Percentiles rank a stretch among this genome's conserved stretches.
Evolutionary conservation across 2,113 vertebrate genomes (phyloP).

Genomic region (Sorex fumeus): DNA sequence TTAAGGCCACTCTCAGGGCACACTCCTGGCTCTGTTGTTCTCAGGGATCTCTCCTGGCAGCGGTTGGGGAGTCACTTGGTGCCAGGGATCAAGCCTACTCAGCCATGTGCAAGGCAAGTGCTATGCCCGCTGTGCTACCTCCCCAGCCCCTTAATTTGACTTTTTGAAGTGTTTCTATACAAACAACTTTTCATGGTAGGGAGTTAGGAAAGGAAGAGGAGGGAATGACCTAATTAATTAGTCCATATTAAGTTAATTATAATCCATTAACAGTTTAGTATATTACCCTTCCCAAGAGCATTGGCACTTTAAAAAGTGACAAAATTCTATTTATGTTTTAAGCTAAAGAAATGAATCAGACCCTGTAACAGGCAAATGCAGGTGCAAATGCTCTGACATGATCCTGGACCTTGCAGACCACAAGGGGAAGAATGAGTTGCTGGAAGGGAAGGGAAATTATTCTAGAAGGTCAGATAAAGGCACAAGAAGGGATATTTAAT

Average conservation of each 20-base stretch:
- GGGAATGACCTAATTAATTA: background rate
- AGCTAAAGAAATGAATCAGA: background rate
- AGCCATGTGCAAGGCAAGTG: too few species aligned
- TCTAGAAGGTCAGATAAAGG: background rate
- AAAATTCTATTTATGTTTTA: constrained; percentile 1
- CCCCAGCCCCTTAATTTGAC: too few species aligned
- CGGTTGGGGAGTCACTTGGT: too few species aligned
- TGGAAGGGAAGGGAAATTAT: background rate
- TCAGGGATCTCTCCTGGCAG: too few species aligned
- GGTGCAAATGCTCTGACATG: background rate
- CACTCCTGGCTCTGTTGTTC: too few species aligned
- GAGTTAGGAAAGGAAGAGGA: background rate
- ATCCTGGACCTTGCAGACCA: background rate
- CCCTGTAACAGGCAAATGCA: background rate
- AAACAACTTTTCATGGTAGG: background rate
- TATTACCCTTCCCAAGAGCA: background rate
- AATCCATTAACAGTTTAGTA: background rate
- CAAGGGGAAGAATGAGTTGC: background rate
- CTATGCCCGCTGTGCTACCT: too few species aligned
- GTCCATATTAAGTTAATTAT: background rate
- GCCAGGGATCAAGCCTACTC: too few species aligned
- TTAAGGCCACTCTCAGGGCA: too few species aligned
- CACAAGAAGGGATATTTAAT: too few species aligned
- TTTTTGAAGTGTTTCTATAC: too few species aligned
- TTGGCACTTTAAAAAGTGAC: background rate